Base-by-base conservation (phyloP, 2,888 invertebrate genomes). In the Protodeltote pygarga region DNA sequence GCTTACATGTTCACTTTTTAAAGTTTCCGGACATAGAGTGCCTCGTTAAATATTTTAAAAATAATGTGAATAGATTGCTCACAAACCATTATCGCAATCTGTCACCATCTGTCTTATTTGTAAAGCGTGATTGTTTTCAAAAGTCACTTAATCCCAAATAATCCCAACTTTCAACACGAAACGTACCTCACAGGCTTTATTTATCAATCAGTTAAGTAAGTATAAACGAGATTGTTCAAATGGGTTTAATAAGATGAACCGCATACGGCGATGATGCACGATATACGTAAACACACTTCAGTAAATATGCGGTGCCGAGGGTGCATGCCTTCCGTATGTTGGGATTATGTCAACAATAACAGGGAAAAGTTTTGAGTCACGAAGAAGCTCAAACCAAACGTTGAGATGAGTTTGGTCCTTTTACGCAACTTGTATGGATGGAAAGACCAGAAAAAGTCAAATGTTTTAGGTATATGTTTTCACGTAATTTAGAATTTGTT, bases 241-340 rank as follows among this genome's bases (percentile, higher is more conserved):
- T 70, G 59, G 59, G 62, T 60, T 46, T 54, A 55, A 57, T 57
- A 57, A 72, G 66, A 73, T 60, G 61, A 59, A 55, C 34, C 49
- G 52, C 67, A 54, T 65, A 65, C 62, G 62, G 60, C 33, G 31
- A 47, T 46, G 52, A 39, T 54, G 10, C 15, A 46, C 72, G 81
- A 79, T 79, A 75, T 55, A 66, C 62, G 77, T 78, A 81, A 76
- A 77, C 72, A 50, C 29, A 52, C 52, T 48, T 47, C n/a, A 17
- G 38, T 65, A 63, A 65, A 73, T 72, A 54, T 35, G 20, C 38
- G 17, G 5, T 23, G 21, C 24, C 40, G 28, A 33, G 10, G 40
- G 42, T 34, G 54, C 27, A 37, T 38, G 45, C 10, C 13, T 20
- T 27, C 25, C 31, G 35, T 47, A 41, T 11, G 42, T 15, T 27